Evolutionary conservation across 1,140 invertebrate genomes (phyloP), one percentile per base, ranked within the genome.

Genomic region (Zaprionus kolodkinae): DNA sequence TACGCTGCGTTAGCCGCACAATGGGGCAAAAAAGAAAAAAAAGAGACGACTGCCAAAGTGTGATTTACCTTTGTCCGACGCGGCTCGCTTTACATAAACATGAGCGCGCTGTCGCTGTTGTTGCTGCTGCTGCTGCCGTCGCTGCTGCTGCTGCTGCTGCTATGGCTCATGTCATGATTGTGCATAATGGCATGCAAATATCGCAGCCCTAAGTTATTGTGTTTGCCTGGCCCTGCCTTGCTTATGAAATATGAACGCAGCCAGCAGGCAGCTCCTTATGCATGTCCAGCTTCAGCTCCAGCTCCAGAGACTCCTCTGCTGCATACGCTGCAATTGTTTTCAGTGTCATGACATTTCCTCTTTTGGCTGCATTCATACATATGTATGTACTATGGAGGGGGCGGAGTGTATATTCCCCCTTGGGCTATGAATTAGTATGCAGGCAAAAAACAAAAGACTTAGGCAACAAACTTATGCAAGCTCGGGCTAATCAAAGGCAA

Each of bases 161-260:
- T 65, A 43, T 30, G 63, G 76, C 82, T 88, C 79, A 87, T 83
- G 84, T 88, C 84, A 88, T 88, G 84, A 88, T 89, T 89, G 88
- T 88, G 84, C 84, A 88, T 88, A 88, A 88, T 88, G 85, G 78
- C 85, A 88, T 88, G 84, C 84, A 88, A 88, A 88, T 88, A 89
- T 79, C 78, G 84, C 68, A 62, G 84, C 80, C 78, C 78, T 84
- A 87, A 88, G 80, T 87, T 87, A 87, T 87, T 88, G 83, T 87
- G 80, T 83, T 88, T 85, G 76, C 79, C 67, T 76, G 69, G 82
- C 82, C 79, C 38, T 40, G 38, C 38, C 38, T 40, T n/a, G 80
- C 80, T 87, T 88, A 88, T 90, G 80, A 89, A 83, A 81, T 85
- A 85, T 90, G 86, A 81, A 52, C 81, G 85, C 52, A 54, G 30